Base-by-base conservation (phyloP, 1,140 invertebrate genomes). In the Chrysoperla carnea region DNA sequence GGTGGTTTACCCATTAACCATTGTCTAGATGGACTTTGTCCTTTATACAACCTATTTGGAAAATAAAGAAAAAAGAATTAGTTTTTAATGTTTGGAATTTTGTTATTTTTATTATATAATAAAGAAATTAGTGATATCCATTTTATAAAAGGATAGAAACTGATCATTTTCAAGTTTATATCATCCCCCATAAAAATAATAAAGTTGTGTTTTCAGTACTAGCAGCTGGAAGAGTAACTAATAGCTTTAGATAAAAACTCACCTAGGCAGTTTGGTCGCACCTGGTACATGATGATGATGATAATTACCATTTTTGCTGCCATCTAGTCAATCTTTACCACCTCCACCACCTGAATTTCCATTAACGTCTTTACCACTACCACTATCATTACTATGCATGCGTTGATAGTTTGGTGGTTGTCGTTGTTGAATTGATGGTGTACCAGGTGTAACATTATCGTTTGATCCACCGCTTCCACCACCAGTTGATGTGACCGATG, bases 301-400 rank as follows among this genome's bases (percentile, higher is more conserved):
- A 29, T 44, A 17, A 46, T 31, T 41, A 39, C 40, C n/a, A 8
- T 45, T 44, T 50, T 23, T 23, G 17, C 17, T 23, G 17, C 67
- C 68, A 55, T 81, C 76, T 81, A 81, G 78, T 81, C 75, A 81
- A 69, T 81, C 75, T 55, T 63, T 54, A 40, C 57, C 54, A 37
- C 54, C 51, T 6, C 59, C 60, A 4, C 61, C 62, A 57, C 53
- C 60, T 9, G 55, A 58, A 44, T 58, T 59, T 8, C 56, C 53
- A 45, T 81, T 75, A 57, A 82, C 83, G 50, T 84, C 81, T 43
- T 73, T 79, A 17, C 73, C 70, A 48, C 80, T 76, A 12, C 73
- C 73, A 48, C 73, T 75, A 54, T 89, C 84, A 52, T 79, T 86
- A 58, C 83, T 87, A 56, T 81, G 79, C 73, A 85, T 87, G 47